Base-by-base conservation (phyloP, 1,140 invertebrate genomes). In the Cecropterus lyciades region DNA sequence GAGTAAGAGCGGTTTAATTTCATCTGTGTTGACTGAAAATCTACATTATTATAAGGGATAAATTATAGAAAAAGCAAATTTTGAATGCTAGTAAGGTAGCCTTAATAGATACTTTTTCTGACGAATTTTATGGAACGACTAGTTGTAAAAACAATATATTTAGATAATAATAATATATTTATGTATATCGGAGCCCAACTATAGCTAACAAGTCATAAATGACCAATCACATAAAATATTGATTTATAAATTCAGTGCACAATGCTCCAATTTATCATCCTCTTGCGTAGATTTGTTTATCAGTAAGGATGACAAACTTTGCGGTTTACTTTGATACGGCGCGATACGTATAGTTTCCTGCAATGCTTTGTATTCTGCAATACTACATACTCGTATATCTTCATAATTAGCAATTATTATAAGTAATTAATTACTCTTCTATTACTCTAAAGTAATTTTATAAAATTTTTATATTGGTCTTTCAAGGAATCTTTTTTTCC, bases 261-360 rank as follows among this genome's bases (percentile, higher is more conserved):
- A 52, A 52, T 52, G 49, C 14, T 33, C 24, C 49, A 33, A 37
- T 52, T 52, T 52, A 52, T 52, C 49, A 52, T 52, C n/a, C 27
- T 52, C 49, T 52, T 52, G 49, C 49, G 49, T 52, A 52, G 49
- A 52, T 52, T 52, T 30, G 13, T 52, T 52, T 52, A 52, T 52
- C 49, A 52, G 49, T 52, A 15, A 52, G 49, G 49, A 52, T 52
- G 27, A 52, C 49, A 27, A 52, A 52, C 49, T 13, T 30, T 52
- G 27, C 49, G 49, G 49, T 43, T 33, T 33, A 52, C 49, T 52
- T 52, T 52, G 49, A 52, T 52, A 52, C 8, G 49, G 49, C 49
- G n/a, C 27, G 27, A 52, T 52, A 45, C 24, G 20, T 24, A n/a
- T n/a, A 52, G 27, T 33, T 52, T 52, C 24, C 49, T 52, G 13